Conservation (phyloP, 2,888 invertebrate genomes). For the Caenorhabditis afra region DNA sequence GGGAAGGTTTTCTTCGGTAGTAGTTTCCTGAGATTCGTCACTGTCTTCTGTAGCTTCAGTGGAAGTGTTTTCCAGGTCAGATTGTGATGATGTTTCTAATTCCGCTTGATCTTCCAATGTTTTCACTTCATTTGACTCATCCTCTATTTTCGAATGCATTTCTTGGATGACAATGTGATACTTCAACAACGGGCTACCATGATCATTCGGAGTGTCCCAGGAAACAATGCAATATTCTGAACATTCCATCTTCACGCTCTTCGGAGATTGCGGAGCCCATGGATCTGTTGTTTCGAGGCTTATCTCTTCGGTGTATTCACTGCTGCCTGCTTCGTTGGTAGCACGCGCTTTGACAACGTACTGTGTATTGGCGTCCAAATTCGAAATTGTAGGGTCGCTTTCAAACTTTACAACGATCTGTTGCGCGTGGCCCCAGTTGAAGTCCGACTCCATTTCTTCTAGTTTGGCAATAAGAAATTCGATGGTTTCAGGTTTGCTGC, state of each 20-base stretch:
- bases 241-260: slow-evolving; percentile 64
- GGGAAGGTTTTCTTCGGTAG: not conserved
- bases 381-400: slow-evolving; percentile 56
- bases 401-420: slow-evolving; percentile 31
- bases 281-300: slow-evolving; percentile 70
- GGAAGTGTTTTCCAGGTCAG: too few species aligned
- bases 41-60: not conserved
- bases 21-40: not conserved
- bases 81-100: too few species aligned
- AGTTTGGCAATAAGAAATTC: slow-evolving; percentile 56
- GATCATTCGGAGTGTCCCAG: slow-evolving; percentile 74
- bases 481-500: slow-evolving; percentile 54
- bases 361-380: slow-evolving; percentile 63
- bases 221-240: slow-evolving; percentile 68
- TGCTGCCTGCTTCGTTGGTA: slow-evolving; percentile 72
- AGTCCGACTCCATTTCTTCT: slow-evolving; percentile 60
- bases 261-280: slow-evolving; percentile 70
- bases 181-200: slow-evolving; percentile 68
- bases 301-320: slow-evolving; percentile 62
- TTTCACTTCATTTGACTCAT: not conserved
- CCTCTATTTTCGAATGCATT: slow-evolving; percentile 29
- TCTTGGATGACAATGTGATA: slow-evolving; percentile 65
- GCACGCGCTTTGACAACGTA: slow-evolving; percentile 68
- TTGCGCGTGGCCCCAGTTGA: slow-evolving; percentile 61
- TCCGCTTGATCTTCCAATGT: not conserved